These are phyloP conservation scores for Brachylomia viminalis DNA, from an alignment of 2,888 invertebrate species.

Conservation along the genomic window DNA sequence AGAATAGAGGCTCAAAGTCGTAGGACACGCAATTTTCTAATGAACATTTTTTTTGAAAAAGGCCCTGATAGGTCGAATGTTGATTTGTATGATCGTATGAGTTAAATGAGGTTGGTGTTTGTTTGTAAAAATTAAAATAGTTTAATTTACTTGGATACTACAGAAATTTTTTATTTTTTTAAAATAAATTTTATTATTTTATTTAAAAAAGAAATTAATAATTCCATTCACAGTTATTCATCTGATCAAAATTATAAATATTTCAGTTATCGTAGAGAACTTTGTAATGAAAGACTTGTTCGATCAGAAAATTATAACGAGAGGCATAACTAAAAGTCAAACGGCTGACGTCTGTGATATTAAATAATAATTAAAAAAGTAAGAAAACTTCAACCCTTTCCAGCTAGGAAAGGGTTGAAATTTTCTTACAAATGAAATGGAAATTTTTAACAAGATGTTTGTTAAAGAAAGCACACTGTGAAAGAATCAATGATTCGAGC, in stretches of 20 bases:
- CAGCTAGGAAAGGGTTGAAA: conserved; percentile 82
- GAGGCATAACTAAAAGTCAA: conserved; percentile 81
- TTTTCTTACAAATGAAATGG: conserved; percentile 87
- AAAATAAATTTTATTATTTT: neutral
- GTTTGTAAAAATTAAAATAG: neutral
- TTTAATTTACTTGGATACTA: neutral
- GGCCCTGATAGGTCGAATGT: conserved; percentile 64
- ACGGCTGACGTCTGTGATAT: conserved; percentile 69
- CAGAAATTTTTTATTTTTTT: too few species aligned
- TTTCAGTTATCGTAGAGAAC: conserved; percentile 35
- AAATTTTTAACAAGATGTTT: conserved; percentile 88
- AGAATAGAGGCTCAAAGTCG: too few species aligned
- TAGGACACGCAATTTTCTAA: too few species aligned
- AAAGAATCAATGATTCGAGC: conserved; percentile 77
- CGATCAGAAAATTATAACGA: conserved; percentile 85
- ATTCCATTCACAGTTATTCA: conserved; percentile 7
- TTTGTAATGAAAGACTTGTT: conserved; percentile 71
- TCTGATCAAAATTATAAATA: conserved; percentile 5
- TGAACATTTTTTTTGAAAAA: too few species aligned
- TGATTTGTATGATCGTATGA: conserved; percentile 33
- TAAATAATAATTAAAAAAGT: conserved; percentile 73
- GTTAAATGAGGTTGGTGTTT: conserved; percentile 12
- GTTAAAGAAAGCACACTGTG: conserved; percentile 65
- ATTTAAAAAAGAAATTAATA: neutral
- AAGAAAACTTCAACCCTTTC: too few species aligned